These are phyloP conservation scores for Pterobdella sp. DNA, from an alignment of 2,888 invertebrate species.

Conservation along the genomic window DNA sequence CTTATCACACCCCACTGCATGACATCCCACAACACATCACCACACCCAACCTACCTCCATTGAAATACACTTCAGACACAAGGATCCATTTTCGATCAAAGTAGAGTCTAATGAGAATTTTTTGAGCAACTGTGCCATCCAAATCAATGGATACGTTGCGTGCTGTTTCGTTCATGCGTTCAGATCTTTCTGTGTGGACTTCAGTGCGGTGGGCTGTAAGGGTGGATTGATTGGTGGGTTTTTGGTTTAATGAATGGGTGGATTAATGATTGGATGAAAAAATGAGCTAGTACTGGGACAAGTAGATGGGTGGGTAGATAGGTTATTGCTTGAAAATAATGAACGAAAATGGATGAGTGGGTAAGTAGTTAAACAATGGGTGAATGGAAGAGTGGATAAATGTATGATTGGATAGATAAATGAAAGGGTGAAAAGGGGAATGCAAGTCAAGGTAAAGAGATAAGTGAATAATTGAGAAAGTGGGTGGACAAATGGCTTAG, in stretches of 20 bases:
- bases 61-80: conserved; percentile 78
- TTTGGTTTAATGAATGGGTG: too few species aligned
- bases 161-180: conserved; percentile 65
- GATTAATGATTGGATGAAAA: too few species aligned
- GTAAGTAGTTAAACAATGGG: not conserved
- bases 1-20: not conserved
- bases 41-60: conserved; percentile 60
- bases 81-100: conserved; percentile 80
- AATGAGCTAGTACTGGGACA: not conserved
- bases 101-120: conserved; percentile 65
- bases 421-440: too few species aligned
- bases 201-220: conserved; percentile 57
- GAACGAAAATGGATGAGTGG: not conserved
- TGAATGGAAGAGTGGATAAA: not conserved
- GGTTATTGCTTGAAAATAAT: not conserved
- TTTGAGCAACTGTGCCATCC: conserved; percentile 71
- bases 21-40: not conserved
- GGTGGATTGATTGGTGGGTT: too few species aligned
- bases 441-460: too few species aligned
- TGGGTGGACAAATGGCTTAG: too few species aligned
- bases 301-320: not conserved
- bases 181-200: conserved; percentile 53
- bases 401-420: not conserved
- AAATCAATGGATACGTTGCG: conserved; percentile 74
- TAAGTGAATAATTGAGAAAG: too few species aligned